Evolutionary conservation across 2,113 vertebrate genomes (phyloP), one percentile per base, ranked within the genome.

Genomic region (Chaetodon auriga): DNA sequence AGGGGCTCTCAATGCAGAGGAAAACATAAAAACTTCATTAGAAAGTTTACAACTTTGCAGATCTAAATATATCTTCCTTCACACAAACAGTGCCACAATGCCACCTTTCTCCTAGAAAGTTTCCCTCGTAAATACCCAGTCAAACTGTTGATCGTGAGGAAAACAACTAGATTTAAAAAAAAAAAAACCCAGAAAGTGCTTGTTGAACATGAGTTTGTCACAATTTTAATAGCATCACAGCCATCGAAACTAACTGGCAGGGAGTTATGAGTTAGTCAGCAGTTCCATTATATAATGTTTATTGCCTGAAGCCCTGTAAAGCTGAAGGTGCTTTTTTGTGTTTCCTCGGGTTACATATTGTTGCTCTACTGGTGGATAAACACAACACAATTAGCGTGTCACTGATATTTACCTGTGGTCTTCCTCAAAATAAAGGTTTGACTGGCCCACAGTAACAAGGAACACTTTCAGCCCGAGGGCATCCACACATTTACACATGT

Each of bases 391-490:
- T 78, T 84, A 78, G 64, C 83, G 23, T 45, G 21, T 68, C 58
- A 81, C 48, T 74, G 75, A 86, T 75, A 83, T 87, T 72, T 74
- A 78, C 41, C 70, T 78, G 86, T 54, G 60, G 74, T 69, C 30
- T 69, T 74, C 57, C 64, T 68, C 61, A 71, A 85, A 91, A 84
- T 78, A 89, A 87, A 82, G 58, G 15, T 66, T 54, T 81, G 75
- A 92, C 82, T 89, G 72, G 72, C 45, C 55, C 41, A 43, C 48
- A 23, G 68, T 85, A 74, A 81, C 74, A 91, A 85, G 66, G 57
- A 87, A 90, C 76, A 90, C 64, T 54, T 83, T 25, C 48, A 82
- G 78, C 87, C 77, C 0, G 48, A 85, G 89, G 89, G 85, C 11
- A 21, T 87, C 69, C 61, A 75, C 82, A 77, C 81, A 76, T 72